phyloP scores from a whole-genome alignment of 2,888 invertebrate species.

The Folsomia candida region DNA sequence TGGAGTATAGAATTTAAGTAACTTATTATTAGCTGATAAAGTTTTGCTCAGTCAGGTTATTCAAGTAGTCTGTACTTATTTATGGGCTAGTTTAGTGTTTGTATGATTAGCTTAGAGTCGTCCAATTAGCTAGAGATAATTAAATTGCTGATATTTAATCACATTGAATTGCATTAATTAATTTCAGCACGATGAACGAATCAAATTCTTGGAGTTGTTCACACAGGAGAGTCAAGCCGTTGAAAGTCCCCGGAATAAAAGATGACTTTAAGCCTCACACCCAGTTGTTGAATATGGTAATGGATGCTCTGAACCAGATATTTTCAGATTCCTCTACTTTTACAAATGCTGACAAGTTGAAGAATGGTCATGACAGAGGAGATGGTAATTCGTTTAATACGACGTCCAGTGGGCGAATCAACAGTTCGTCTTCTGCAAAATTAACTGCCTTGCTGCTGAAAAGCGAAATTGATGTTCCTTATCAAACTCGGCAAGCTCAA shows the following conservation, averaged over 20 bases:
- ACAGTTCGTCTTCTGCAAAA: not conserved
- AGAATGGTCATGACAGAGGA: not conserved
- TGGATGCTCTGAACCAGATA: conserved; percentile 16
- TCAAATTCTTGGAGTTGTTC: not conserved
- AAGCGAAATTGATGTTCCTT: not conserved
- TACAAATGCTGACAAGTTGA: not conserved
- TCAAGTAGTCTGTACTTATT: not conserved
- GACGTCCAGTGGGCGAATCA: not conserved
- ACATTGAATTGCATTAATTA: conserved; percentile 1
- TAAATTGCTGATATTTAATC: conserved; percentile 3
- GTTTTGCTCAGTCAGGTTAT: not conserved
- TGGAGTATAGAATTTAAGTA: not conserved
- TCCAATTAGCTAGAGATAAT: not conserved
- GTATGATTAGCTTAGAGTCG: not conserved
- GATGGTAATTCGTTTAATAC: not conserved
- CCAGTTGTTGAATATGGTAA: conserved; percentile 17
- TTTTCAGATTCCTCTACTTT: not conserved
- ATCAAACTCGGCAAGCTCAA: not conserved
- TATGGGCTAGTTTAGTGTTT: not conserved
- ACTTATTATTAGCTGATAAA: not conserved
- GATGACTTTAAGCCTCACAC: conserved; percentile 12
- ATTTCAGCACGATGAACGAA: not conserved
- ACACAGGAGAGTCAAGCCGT: not conserved
- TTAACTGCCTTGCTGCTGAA: not conserved
- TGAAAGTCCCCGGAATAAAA: not conserved